Base-by-base conservation (phyloP, 2,113 vertebrate genomes). In the Apteryx owenii region DNA sequence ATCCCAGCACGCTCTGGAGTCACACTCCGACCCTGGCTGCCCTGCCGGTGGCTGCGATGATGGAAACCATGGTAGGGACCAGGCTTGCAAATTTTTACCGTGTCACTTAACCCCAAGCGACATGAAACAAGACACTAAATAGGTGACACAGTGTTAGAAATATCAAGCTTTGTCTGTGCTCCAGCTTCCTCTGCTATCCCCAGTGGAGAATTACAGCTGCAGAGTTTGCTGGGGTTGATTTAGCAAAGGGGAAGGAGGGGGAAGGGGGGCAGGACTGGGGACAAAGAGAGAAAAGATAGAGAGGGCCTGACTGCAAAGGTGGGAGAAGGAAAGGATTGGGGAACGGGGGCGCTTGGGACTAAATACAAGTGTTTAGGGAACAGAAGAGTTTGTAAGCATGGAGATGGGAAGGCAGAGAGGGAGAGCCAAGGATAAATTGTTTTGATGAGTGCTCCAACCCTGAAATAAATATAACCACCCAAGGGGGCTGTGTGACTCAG, bases 401-500 rank as follows among this genome's bases (percentile, higher is more conserved):
- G 60, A 81, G 72, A 95, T 81, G 79, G 91, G 87, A 93, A 97
- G 81, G 69, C 79, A 80, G 93, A 94, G 88, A 91, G 38, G 38
- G 78, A 91, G 93, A 95, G 94, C 93, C 95, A 97, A 95, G 92
- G 92, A 95, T 94, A 97, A 97, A 97, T 95, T 97, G 91, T 94
- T 97, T 90, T 93, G 95, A 93, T 96, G 95, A 96, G 88, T 92
- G 83, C 90, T 97, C 94, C 94, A 97, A 77, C 65, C 66, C 92
- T 96, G 96, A 96, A 96, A 97, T 97, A 96, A 97, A 95, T 97
- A 94, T 93, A 97, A 97, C 85, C 91, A 96, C 96, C 95, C 93
- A 96, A 96, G 95, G 95, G 97, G 97, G 93, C 95, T 96, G 82
- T 96, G 87, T 97, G 97, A 97, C 94, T 96, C 96, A 97, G 97